Evolutionary conservation across 2,797 vertebrate species (phyloP).

Genomic region (Moxostoma hubbsi): DNA sequence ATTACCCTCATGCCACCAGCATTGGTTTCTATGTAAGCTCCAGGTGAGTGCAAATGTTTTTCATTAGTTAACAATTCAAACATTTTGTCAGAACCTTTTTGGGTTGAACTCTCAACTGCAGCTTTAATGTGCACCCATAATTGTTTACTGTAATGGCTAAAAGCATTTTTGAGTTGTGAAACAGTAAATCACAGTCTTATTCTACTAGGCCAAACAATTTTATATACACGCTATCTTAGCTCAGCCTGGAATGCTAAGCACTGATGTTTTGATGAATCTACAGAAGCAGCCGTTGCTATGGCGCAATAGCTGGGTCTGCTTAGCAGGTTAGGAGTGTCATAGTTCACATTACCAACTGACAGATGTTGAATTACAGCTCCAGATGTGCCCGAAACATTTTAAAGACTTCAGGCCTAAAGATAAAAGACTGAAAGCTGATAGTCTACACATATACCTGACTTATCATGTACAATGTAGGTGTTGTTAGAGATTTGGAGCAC

Average conservation of each 20-base stretch:
- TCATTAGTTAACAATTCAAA: background rate
- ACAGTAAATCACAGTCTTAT: background rate
- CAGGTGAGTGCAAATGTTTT: too few relatives aligned
- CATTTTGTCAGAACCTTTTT: background rate
- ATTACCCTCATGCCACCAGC: too few relatives aligned
- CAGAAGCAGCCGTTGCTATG: constrained; percentile 1
- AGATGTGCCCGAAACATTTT: constrained; percentile 52
- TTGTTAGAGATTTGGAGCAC: background rate
- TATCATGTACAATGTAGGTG: background rate
- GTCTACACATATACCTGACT: background rate
- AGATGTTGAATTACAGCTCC: constrained; percentile 48
- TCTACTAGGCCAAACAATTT: background rate
- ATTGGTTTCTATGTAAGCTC: too few relatives aligned
- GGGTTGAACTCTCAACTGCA: background rate
- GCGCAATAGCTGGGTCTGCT: background rate
- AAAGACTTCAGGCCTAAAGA: constrained; percentile 23
- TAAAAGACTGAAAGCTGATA: constrained; percentile 7
- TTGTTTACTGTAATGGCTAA: background rate
- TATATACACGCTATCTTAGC: background rate
- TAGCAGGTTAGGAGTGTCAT: constrained; percentile 29
- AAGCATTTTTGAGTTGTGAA: background rate
- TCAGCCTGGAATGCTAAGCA: background rate
- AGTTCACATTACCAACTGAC: constrained; percentile 49
- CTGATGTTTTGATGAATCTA: background rate
- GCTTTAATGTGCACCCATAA: too few relatives aligned